Percentiles rank a stretch among this genome's conserved stretches.
Evolutionary conservation across 1,140 invertebrate genomes (phyloP).

Genomic region (Drosophila ironensis): DNA sequence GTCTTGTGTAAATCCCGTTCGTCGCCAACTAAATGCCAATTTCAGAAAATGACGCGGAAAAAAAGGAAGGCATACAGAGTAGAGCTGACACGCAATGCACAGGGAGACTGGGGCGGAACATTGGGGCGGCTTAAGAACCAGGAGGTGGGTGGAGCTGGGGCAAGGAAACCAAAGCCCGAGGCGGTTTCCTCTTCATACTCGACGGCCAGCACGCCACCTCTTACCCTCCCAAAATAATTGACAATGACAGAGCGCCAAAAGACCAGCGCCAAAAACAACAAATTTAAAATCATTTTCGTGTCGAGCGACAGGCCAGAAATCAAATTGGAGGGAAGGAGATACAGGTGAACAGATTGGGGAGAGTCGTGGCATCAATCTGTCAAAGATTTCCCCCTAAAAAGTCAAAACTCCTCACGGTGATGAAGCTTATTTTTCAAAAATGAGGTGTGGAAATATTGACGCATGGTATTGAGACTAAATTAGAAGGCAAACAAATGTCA

Average conservation of each 20-base stretch:
- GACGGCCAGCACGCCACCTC: background rate
- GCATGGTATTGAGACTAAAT: slow-evolving; percentile 4
- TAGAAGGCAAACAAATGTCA: background rate
- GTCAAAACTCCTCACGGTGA: slow-evolving; percentile 19
- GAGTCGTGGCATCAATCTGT: slow-evolving; percentile 29
- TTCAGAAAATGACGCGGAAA: slow-evolving; percentile 78
- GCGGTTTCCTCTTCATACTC: slow-evolving; percentile 32
- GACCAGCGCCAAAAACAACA: slow-evolving; percentile 54
- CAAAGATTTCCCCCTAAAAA: slow-evolving; percentile 32
- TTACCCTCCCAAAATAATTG: slow-evolving; percentile 43
- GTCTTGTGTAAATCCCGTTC: slow-evolving; percentile 68
- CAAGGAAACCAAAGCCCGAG: slow-evolving; percentile 41
- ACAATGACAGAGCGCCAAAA: slow-evolving; percentile 67
- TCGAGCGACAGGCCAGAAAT: slow-evolving; percentile 39
- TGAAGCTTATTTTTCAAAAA: slow-evolving; percentile 3
- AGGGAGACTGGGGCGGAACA: background rate
- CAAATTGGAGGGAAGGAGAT: background rate
- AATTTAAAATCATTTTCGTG: slow-evolving; percentile 79
- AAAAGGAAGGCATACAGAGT: slow-evolving; percentile 41
- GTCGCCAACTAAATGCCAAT: slow-evolving; percentile 79
- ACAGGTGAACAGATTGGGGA: background rate
- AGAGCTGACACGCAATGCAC: slow-evolving; percentile 53
- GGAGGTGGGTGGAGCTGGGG: no score
- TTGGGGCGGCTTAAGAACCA: background rate
- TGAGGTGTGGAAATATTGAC: slow-evolving; percentile 1